Evolutionary conservation across 2,888 invertebrate genomes (phyloP).

Genomic region (Troides helena): DNA sequence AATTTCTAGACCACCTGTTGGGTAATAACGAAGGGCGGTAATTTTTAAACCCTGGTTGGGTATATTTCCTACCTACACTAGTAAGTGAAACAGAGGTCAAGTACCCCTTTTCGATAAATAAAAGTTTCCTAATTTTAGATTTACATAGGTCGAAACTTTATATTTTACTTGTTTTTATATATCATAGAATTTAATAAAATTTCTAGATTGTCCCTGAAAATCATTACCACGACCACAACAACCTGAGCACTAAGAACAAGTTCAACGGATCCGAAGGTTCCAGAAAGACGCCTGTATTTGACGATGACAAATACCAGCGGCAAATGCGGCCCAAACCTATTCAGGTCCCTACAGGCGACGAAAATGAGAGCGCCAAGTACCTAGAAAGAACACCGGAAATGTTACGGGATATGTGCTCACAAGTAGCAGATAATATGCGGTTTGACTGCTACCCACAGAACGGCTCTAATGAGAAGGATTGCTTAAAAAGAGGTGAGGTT

Average conservation of each 20-base stretch:
- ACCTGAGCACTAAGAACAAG: slow-evolving; percentile 72
- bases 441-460: slow-evolving; percentile 87
- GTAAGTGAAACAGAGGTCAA: no score
- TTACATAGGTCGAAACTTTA: no score
- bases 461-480: slow-evolving; percentile 71
- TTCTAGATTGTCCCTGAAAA: slow-evolving; percentile 56
- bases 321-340: slow-evolving; percentile 20
- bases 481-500: slow-evolving; percentile 77
- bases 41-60: no score
- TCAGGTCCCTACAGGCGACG: slow-evolving; percentile 8
- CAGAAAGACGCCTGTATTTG: slow-evolving; percentile 46
- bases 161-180: no score
- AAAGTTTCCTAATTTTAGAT: no score
- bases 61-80: no score
- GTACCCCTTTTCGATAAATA: no score
- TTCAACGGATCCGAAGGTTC: slow-evolving; percentile 50
- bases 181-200: neutral
- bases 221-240: slow-evolving; percentile 76
- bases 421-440: slow-evolving; percentile 68
- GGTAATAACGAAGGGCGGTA: no score
- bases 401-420: slow-evolving; percentile 64
- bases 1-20: no score
- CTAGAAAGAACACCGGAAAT: slow-evolving; percentile 51
- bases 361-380: slow-evolving; percentile 32
- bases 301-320: slow-evolving; percentile 27